Base-by-base conservation (phyloP, 2,113 vertebrate species). In the Prionailurus bengalensis region DNA sequence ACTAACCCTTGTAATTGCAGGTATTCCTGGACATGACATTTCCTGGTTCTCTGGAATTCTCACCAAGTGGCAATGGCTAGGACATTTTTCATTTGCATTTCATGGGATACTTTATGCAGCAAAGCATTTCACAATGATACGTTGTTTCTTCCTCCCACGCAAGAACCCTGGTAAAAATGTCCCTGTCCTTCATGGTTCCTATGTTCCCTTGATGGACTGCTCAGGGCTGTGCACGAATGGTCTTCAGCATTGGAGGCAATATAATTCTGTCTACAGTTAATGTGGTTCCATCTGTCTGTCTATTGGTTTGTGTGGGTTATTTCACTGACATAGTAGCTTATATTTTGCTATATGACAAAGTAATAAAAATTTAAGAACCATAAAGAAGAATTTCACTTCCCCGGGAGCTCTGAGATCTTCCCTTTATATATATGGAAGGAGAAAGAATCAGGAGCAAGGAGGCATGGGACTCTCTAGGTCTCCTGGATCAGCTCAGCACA, bases 1-100 rank as follows among this genome's bases (percentile, higher is more conserved):
- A 74, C n/a, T n/a, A 31, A 68, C 78, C 58, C n/a, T 96, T 92
- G 58, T 97, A 96, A 95, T 96, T 94, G 83, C 70, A 94, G 58
- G 70, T 93, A 80, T 95, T 97, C 39, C 21, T 94, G 93, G 42
- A 95, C n/a, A 48, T 53, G 88, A 39, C 83, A 82, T 83, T 95
- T 88, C 87, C 33, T 94, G 70, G 71, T 94, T 79, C 61, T 90
- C 83, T 90, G 70, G 66, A 87, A 88, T 90, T 96, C 80, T 94
- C n/a, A 63, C 74, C n/a, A 86, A 97, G 39, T 74, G 73, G n/a
- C 42, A 76, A 21, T 94, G 48, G 51, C 80, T 92, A 53, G 33
- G 80, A 96, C 16, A 80, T 16, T 66, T 96, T 88, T 89, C 8
- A 61, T 91, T 79, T 89, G 55, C 58, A 94, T 94, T 89, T 95